Evolutionary conservation across 2,888 invertebrate genomes (phyloP).

Genomic region (Protophormia terraenovae): DNA sequence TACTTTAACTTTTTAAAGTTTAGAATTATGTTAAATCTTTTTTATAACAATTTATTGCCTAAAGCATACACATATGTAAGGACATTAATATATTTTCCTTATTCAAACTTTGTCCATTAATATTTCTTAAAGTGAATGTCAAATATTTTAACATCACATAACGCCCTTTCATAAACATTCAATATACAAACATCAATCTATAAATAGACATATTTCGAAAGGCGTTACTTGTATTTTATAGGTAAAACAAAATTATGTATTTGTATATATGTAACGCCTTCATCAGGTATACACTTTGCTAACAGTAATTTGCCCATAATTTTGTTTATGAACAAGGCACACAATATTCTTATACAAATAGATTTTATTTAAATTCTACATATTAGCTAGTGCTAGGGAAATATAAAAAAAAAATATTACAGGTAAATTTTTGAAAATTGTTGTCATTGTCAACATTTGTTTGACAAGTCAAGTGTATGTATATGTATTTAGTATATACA

Average conservation of each 20-base stretch:
- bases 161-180: conserved; percentile 39
- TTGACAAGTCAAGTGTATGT: conserved; percentile 44
- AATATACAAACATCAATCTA: conserved; percentile 36
- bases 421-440: conserved; percentile 29
- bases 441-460: conserved; percentile 49
- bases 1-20: no score
- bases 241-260: conserved; percentile 50
- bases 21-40: no score
- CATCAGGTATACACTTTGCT: conserved; percentile 24
- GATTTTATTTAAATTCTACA: background rate
- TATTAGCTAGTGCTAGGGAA: background rate
- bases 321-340: background rate
- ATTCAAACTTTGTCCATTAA: background rate
- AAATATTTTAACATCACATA: conserved; percentile 11
- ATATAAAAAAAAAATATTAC: conserved; percentile 15
- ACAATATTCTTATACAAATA: no score
- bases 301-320: conserved; percentile 43
- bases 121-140: conserved; percentile 19
- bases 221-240: conserved; percentile 51
- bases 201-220: conserved; percentile 3
- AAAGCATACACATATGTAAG: background rate
- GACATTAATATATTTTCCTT: background rate
- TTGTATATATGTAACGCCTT: conserved; percentile 51
- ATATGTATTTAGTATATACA: background rate
- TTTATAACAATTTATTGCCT: background rate